phyloP scores from a whole-genome alignment of 2,797 vertebrate genomes.

The Macropus fuliginosus region DNA sequence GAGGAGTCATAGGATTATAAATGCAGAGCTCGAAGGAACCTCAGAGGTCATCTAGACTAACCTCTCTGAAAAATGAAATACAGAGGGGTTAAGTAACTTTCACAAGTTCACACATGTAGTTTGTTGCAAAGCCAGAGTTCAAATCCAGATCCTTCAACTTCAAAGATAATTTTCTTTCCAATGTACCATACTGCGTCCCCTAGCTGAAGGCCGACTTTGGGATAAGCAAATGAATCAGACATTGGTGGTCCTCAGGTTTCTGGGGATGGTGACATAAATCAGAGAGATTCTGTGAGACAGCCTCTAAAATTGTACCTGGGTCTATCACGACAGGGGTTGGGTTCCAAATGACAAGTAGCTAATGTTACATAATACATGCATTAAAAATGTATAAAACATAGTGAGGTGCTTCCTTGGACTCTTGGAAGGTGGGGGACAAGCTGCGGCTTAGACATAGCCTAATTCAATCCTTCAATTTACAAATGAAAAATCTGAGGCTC shows the following conservation, averaged over 20 bases:
- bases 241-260: neutral
- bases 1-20: neutral
- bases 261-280: neutral
- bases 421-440: neutral
- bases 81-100: neutral
- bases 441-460: neutral
- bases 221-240: neutral
- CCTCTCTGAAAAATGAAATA: neutral
- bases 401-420: neutral
- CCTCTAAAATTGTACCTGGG: neutral
- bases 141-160: neutral
- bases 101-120: neutral
- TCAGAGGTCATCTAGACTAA: neutral
- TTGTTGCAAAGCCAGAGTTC: neutral
- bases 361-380: neutral
- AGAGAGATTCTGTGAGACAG: neutral
- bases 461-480: neutral
- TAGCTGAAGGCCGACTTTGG: neutral
- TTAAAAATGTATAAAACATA: neutral
- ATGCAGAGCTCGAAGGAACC: neutral
- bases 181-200: neutral
- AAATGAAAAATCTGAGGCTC: neutral
- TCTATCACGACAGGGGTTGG: neutral
- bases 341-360: neutral
- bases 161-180: neutral